Conservation (phyloP, 2,113 vertebrate genomes). For the Colius striatus region DNA sequence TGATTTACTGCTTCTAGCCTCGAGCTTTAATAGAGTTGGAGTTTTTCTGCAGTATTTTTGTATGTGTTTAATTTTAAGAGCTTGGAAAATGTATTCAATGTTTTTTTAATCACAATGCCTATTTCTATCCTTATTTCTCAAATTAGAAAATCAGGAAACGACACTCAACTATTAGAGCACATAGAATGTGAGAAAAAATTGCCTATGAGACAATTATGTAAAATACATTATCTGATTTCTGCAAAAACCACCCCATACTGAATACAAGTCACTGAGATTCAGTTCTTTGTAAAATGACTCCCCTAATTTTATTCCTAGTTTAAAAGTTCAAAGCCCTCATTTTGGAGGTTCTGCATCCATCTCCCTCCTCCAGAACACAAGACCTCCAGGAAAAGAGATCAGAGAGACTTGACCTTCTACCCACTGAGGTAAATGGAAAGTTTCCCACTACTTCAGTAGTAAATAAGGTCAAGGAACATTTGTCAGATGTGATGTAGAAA, state of each 20-base stretch:
- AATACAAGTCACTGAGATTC: not conserved
- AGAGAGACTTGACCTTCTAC: not conserved
- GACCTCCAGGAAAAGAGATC: not conserved
- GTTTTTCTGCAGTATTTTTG: not conserved
- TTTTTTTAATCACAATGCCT: conserved; percentile 24
- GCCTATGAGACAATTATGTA: not conserved
- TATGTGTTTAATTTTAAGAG: conserved; percentile 10
- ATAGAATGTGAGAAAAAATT: not conserved
- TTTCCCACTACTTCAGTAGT: not conserved
- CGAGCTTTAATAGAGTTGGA: not conserved
- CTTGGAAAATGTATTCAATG: not conserved
- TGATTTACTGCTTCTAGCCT: not conserved
- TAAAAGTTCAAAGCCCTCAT: not conserved
- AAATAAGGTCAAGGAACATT: conserved; percentile 42
- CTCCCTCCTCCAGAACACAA: not conserved
- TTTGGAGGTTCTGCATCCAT: not conserved
- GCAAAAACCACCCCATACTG: not conserved
- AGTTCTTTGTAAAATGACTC: not conserved
- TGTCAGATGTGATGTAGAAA: not conserved
- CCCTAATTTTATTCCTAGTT: not conserved
- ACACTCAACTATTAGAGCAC: not conserved
- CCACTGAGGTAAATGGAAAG: not conserved
- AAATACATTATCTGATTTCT: not conserved
- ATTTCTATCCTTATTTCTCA: conserved; percentile 30
- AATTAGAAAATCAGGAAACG: conserved; percentile 19